A percentile compares a stretch with the other conserved stretches of the same genome.
These are phyloP conservation scores for Hipposideros larvatus DNA, from an alignment of 2,797 vertebrate species.

Conservation along the genomic window DNA sequence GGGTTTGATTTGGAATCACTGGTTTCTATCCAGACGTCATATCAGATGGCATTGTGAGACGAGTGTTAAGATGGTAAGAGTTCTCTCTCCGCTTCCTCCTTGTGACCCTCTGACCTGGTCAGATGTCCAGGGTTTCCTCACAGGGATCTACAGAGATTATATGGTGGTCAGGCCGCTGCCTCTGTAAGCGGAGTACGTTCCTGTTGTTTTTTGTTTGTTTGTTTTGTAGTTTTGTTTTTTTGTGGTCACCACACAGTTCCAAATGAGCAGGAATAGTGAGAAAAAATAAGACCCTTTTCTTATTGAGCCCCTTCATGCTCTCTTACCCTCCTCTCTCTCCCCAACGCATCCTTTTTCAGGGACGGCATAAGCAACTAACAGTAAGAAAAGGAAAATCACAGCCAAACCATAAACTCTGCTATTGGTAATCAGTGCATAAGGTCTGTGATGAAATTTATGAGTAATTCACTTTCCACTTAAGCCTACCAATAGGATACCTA, in stretches of 20 bases:
- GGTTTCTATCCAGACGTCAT: not conserved
- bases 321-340: not conserved
- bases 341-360: not conserved
- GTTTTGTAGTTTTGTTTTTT: constrained; percentile 62
- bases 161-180: constrained; percentile 69
- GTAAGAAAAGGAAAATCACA: not conserved
- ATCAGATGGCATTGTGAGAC: not conserved
- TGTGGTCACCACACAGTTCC: constrained; percentile 67
- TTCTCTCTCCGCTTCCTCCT: constrained; percentile 49
- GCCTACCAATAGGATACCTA: constrained; percentile 50
- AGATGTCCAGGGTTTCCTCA: constrained; percentile 43
- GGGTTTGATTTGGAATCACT: not conserved
- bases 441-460: constrained; percentile 71
- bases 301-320: constrained; percentile 55
- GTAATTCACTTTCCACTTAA: constrained; percentile 72
- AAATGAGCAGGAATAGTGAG: constrained; percentile 60
- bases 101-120: not conserved
- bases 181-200: constrained; percentile 83
- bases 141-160: not conserved
- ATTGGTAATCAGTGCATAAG: constrained; percentile 66
- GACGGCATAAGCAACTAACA: not conserved
- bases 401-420: constrained; percentile 25
- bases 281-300: constrained; percentile 63
- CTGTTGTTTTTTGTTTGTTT: no score
- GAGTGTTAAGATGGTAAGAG: not conserved